Evolutionary conservation across 2,113 vertebrate species (phyloP).

Genomic region (Epinephelus cyanopodus): DNA sequence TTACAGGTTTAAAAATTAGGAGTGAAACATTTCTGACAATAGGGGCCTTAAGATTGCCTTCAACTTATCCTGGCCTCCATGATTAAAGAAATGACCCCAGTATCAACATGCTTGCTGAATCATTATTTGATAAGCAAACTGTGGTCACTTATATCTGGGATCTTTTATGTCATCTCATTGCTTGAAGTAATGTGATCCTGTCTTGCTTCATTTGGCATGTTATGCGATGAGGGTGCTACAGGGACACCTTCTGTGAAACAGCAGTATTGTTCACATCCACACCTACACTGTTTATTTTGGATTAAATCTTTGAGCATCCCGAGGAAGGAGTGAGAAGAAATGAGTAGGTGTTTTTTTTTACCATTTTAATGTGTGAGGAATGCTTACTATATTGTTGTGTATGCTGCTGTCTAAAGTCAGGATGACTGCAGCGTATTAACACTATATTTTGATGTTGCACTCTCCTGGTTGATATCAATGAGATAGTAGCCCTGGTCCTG

Average conservation of each 20-base stretch:
- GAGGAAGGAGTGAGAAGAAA: background rate
- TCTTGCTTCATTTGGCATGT: too few relatives aligned
- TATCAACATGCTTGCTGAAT: too few relatives aligned
- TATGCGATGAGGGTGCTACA: too few relatives aligned
- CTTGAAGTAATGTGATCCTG: too few relatives aligned
- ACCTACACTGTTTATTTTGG: background rate
- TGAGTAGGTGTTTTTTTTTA: background rate
- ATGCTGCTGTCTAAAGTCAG: background rate
- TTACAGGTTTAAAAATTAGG: background rate
- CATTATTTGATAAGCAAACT: too few relatives aligned
- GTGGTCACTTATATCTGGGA: too few relatives aligned
- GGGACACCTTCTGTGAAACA: background rate
- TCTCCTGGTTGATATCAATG: background rate
- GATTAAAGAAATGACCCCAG: too few relatives aligned
- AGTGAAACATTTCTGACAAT: background rate
- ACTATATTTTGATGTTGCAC: background rate
- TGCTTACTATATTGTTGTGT: background rate
- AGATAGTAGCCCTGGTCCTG: background rate
- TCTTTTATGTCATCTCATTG: too few relatives aligned
- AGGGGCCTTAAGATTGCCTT: background rate
- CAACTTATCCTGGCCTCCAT: too few relatives aligned
- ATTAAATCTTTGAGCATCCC: background rate
- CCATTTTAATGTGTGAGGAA: background rate
- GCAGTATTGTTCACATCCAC: background rate
- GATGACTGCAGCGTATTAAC: constrained; percentile 3